These are phyloP conservation scores for Bombyx mori DNA, from an alignment of 1,140 invertebrate genomes.

Conservation along the genomic window DNA sequence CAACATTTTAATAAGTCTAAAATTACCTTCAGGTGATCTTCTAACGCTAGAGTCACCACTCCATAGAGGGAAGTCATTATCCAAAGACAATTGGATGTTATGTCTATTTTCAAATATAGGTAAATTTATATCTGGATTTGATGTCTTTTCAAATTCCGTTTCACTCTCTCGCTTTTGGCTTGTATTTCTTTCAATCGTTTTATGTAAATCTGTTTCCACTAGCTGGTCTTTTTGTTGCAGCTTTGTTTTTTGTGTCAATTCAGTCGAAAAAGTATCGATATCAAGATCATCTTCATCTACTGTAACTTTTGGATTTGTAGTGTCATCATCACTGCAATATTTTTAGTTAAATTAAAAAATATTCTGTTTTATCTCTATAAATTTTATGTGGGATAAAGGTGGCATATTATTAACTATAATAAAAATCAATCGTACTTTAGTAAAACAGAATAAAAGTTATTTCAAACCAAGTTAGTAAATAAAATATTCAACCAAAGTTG, in stretches of 20 bases:
- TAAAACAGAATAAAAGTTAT: too few relatives aligned
- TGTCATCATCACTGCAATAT: conserved; percentile 79
- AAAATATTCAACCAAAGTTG: too few relatives aligned
- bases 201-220: too few relatives aligned
- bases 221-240: too few relatives aligned
- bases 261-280: conserved; percentile 64
- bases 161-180: conserved; percentile 1
- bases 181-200: neutral
- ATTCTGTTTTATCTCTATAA: neutral
- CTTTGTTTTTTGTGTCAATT: neutral
- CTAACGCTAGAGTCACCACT: conserved; percentile 54
- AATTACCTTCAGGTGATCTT: conserved; percentile 66
- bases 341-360: neutral
- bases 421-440: too few relatives aligned
- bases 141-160: neutral
- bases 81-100: conserved; percentile 10
- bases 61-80: conserved; percentile 50
- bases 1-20: neutral
- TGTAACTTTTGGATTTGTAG: conserved; percentile 87
- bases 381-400: neutral
- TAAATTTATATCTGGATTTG: neutral
- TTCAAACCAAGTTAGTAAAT: too few relatives aligned
- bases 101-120: conserved; percentile 15
- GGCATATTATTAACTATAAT: too few relatives aligned
- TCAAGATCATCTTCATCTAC: conserved; percentile 91